A percentile compares a stretch with the other conserved stretches of the same genome.
phyloP scores from a whole-genome alignment of 2,113 vertebrate genomes.

The Phylloscopus trochilus region DNA sequence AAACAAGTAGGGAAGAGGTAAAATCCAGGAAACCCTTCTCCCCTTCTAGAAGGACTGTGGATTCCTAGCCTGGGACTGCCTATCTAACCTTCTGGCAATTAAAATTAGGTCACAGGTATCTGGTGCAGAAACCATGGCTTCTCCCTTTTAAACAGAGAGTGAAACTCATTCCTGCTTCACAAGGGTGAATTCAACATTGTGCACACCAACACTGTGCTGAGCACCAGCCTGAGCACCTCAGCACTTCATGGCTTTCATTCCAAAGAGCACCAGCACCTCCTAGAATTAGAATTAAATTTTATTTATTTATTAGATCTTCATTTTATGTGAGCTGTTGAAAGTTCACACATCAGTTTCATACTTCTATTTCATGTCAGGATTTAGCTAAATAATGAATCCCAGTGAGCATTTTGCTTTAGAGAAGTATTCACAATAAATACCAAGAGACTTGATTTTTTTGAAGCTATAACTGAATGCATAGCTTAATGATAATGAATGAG shows the following conservation, averaged over 20 bases:
- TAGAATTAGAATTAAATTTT: not conserved
- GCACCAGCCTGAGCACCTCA: not conserved
- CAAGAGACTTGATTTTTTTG: not conserved
- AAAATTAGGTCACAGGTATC: not conserved
- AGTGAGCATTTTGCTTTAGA: not conserved
- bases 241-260: not conserved
- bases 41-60: not conserved
- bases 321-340: not conserved
- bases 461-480: not conserved
- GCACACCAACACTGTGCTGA: fast-evolving
- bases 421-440: not conserved
- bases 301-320: not conserved
- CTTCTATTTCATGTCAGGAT: not conserved
- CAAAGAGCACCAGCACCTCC: not conserved
- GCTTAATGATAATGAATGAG: not conserved
- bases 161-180: not conserved
- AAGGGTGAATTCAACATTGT: not conserved
- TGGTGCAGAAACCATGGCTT: not conserved
- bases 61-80: not conserved
- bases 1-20: not conserved
- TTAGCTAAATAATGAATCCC: not conserved
- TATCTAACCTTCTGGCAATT: not conserved
- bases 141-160: not conserved
- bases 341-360: not conserved
- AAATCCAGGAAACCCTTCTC: not conserved